These are phyloP conservation scores for Cordilura impudica DNA, from an alignment of 2,888 invertebrate genomes.

Conservation along the genomic window DNA sequence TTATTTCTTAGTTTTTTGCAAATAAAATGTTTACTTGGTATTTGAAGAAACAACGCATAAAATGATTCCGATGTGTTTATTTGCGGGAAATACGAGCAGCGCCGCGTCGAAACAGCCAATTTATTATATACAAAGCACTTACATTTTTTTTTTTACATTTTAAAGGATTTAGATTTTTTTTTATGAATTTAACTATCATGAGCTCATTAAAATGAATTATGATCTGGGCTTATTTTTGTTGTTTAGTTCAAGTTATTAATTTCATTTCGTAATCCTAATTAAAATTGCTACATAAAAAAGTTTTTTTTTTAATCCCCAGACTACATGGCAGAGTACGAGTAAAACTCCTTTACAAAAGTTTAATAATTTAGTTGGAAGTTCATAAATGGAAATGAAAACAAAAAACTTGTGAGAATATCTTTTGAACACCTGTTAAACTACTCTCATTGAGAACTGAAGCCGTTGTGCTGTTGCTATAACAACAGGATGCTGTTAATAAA, in stretches of 20 bases:
- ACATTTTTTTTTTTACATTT: too few relatives aligned
- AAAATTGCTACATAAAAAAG: constrained; percentile 34
- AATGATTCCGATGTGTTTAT: too few relatives aligned
- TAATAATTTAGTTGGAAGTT: constrained; percentile 30
- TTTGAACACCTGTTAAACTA: constrained; percentile 53
- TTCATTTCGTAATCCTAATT: constrained; percentile 54
- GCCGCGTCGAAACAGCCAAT: too few relatives aligned
- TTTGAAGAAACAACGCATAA: too few relatives aligned
- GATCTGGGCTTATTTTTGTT: constrained; percentile 32
- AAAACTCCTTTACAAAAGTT: constrained; percentile 36
- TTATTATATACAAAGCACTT: too few relatives aligned
- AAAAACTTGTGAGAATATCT: constrained; percentile 41
- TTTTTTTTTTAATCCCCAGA: constrained; percentile 23
- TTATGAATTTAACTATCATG: constrained; percentile 17
- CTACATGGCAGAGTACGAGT: constrained; percentile 14
- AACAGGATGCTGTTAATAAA: constrained; percentile 18
- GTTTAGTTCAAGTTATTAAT: constrained; percentile 49
- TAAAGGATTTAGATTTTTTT: background rate
- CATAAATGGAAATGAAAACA: constrained; percentile 31
- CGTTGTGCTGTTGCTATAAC: background rate
- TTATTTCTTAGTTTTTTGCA: too few relatives aligned
- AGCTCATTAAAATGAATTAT: constrained; percentile 39
- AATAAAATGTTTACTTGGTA: too few relatives aligned
- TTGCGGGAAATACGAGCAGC: too few relatives aligned
- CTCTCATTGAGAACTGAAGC: background rate